phyloP scores from a whole-genome alignment of 2,113 vertebrate genomes.

The Okapia johnstoni region DNA sequence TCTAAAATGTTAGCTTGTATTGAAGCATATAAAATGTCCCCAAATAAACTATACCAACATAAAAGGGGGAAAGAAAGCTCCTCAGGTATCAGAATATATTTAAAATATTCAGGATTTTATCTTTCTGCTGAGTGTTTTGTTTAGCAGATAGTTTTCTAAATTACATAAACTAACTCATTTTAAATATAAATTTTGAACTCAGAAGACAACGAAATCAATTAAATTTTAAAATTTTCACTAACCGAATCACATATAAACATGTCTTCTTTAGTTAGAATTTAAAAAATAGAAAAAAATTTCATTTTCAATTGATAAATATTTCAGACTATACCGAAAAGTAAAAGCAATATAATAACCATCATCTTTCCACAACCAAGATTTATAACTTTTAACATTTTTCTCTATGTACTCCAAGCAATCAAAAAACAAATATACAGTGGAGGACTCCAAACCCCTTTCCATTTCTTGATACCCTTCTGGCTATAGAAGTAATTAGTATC shows the following conservation, averaged over 20 bases:
- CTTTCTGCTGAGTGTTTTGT: not conserved
- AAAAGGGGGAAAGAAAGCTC: not conserved
- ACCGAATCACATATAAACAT: not conserved
- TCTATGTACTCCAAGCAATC: not conserved
- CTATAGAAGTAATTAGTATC: not conserved
- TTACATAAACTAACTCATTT: not conserved
- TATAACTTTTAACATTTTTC: not conserved
- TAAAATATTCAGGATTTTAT: not conserved
- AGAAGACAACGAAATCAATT: not conserved
- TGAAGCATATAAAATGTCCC: not conserved
- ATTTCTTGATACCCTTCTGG: not conserved
- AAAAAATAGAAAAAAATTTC: not conserved
- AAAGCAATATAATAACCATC: not conserved
- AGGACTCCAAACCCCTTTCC: not conserved
- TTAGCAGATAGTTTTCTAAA: not conserved
- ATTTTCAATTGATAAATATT: not conserved
- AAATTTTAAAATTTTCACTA: not conserved
- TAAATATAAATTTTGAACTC: not conserved
- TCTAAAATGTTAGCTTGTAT: not conserved
- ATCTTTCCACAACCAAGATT: not conserved
- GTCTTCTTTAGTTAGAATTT: not conserved
- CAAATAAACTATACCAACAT: not conserved
- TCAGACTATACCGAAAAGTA: not conserved
- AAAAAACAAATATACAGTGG: not conserved
- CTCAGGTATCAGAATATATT: not conserved